Evolutionary conservation across 2,113 vertebrate species (phyloP).

Genomic region (Lasiurus cinereus): DNA sequence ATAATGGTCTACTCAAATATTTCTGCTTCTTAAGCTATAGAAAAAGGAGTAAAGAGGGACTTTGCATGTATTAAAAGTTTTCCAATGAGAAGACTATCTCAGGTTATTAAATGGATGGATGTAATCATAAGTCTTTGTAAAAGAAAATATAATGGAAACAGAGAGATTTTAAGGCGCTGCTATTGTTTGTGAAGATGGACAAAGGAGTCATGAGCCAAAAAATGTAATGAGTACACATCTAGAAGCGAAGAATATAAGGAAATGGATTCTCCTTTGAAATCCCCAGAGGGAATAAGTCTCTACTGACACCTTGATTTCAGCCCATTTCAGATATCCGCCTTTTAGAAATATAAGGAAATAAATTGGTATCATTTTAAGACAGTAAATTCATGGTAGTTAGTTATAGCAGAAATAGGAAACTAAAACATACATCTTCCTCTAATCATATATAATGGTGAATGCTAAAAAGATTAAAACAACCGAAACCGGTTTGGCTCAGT

Average conservation of each 20-base stretch:
- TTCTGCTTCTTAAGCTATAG: not conserved
- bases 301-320: too few relatives aligned
- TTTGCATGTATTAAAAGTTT: not conserved
- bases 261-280: not conserved
- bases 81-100: not conserved
- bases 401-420: not conserved
- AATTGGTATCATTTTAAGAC: not conserved
- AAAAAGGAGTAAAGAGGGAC: not conserved
- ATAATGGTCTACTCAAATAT: not conserved
- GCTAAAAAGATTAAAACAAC: not conserved
- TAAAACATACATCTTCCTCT: not conserved
- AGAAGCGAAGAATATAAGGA: not conserved
- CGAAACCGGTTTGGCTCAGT: too few relatives aligned
- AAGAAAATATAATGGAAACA: not conserved
- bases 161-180: not conserved
- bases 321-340: not conserved
- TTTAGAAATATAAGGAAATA: not conserved
- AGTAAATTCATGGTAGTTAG: not conserved
- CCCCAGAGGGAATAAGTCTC: not conserved
- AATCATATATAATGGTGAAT: too few relatives aligned
- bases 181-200: not conserved
- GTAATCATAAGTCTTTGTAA: not conserved
- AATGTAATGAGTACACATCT: not conserved
- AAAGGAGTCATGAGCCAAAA: not conserved
- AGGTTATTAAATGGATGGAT: not conserved